A percentile compares a stretch with the other conserved stretches of the same genome.
These are phyloP conservation scores for Mus musculus DNA, from an alignment of 2,113 vertebrate genomes.

Conservation along the genomic window GRCm39 chr10:37039001-37039500, in stretches of 20 bases:
- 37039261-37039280: not conserved
- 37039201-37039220: not conserved
- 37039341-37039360: not conserved
- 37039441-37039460: not conserved
- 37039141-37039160: not conserved
- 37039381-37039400: not conserved
- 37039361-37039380: not conserved
- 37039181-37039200: not conserved
- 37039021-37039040: slow-evolving; percentile 18
- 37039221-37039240: slow-evolving; percentile 20
- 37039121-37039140: not conserved
- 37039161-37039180: not conserved
- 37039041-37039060: not conserved
- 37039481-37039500: not conserved
- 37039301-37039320: not conserved
- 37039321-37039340: not conserved
- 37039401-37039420: too few relatives aligned
- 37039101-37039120: not conserved
- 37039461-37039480: too few relatives aligned
- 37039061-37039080: not conserved
- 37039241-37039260: not conserved
- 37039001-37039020: not conserved
- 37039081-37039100: not conserved
- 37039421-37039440: not conserved
- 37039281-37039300: not conserved